Conservation (phyloP, 2,888 invertebrate species). For the Zygogramma bicolorata region DNA sequence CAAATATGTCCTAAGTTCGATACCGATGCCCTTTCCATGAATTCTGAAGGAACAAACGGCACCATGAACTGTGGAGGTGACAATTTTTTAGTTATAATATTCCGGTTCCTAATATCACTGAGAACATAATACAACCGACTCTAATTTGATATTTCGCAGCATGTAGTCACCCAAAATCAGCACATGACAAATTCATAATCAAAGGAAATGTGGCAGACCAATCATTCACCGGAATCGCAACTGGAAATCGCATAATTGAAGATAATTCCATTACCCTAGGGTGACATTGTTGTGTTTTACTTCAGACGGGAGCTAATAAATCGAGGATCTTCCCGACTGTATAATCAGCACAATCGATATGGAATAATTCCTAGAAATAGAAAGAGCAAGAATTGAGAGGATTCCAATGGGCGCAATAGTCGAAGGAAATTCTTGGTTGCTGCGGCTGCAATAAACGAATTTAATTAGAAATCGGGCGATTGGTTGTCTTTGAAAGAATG, state of each 20-base stretch:
- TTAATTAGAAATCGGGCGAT: not conserved
- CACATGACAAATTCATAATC: not conserved
- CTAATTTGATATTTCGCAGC: not conserved
- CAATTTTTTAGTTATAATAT: too few relatives aligned
- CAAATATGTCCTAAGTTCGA: too few relatives aligned
- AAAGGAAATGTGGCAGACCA: not conserved
- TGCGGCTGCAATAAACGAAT: not conserved
- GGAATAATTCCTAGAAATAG: not conserved
- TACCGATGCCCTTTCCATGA: too few relatives aligned
- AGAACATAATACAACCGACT: too few relatives aligned
- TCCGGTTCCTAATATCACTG: too few relatives aligned
- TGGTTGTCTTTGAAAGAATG: not conserved
- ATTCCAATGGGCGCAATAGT: not conserved
- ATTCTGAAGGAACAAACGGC: too few relatives aligned
- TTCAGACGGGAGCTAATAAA: conserved; percentile 1
- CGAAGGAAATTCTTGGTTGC: not conserved
- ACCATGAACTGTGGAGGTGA: too few relatives aligned
- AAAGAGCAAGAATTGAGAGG: not conserved
- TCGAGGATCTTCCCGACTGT: not conserved
- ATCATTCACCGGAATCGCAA: not conserved
- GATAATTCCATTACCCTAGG: not conserved
- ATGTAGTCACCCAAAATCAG: not conserved
- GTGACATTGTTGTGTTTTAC: conserved; percentile 14
- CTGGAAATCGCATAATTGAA: not conserved
- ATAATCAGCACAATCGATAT: not conserved